phyloP scores from a whole-genome alignment of 1,140 invertebrate genomes.

The Brachionus angularis region DNA sequence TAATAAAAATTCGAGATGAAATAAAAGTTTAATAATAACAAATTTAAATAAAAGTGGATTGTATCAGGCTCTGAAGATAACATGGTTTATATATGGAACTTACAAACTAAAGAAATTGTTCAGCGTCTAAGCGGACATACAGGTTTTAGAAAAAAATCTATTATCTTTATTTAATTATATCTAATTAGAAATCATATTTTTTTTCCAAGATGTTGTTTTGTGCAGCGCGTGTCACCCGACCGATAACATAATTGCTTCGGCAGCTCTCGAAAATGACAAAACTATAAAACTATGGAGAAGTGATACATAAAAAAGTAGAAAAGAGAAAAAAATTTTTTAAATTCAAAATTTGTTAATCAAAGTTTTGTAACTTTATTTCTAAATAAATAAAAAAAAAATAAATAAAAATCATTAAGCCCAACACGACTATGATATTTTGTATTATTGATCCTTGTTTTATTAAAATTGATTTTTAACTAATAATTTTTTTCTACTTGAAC shows the following conservation, averaged over 20 bases:
- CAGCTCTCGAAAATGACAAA: conserved; percentile 95
- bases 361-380: no score
- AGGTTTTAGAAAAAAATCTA: conserved; percentile 63
- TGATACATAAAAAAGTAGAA: conserved; percentile 39
- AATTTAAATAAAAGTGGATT: conserved; percentile 77
- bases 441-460: no score
- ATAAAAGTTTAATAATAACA: conserved; percentile 27
- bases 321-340: conserved; percentile 21
- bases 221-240: conserved; percentile 97
- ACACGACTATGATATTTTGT: no score
- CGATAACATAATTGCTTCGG: conserved; percentile 97
- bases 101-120: conserved; percentile 98
- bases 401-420: no score
- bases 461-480: no score
- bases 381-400: no score
- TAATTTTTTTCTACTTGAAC: no score
- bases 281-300: conserved; percentile 89
- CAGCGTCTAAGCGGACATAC: conserved; percentile 94
- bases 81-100: conserved; percentile 98
- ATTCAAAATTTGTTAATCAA: no score
- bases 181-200: background rate
- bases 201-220: conserved; percentile 80
- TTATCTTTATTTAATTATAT: background rate
- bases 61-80: conserved; percentile 99
- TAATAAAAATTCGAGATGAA: conserved; percentile 34